Percentiles rank a stretch among this genome's conserved stretches.
These are phyloP conservation scores for Smittia sp. DNA, from an alignment of 2,888 invertebrate genomes.

Conservation along the genomic window DNA sequence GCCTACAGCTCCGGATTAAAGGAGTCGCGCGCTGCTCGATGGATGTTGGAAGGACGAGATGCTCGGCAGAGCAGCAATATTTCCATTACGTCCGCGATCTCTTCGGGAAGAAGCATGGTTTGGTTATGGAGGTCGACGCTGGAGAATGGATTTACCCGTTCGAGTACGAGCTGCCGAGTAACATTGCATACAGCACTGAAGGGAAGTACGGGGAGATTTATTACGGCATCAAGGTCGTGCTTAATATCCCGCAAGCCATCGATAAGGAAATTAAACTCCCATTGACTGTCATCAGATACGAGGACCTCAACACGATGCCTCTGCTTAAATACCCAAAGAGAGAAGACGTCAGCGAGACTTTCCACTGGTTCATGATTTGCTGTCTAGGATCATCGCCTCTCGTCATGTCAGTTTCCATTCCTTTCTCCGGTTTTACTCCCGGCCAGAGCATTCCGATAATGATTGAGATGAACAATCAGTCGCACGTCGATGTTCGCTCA, in stretches of 20 bases:
- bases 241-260: neutral
- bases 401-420: neutral
- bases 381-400: conserved; percentile 6
- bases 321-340: conserved; percentile 14
- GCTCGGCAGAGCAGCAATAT: neutral
- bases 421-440: neutral
- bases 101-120: conserved; percentile 5
- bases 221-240: neutral
- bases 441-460: neutral
- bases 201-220: conserved; percentile 17
- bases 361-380: neutral
- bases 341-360: neutral
- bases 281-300: conserved; percentile 14
- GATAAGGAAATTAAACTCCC: conserved; percentile 21
- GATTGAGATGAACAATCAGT: conserved; percentile 10
- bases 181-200: conserved; percentile 5
- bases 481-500: neutral
- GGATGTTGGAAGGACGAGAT: conserved; percentile 4
- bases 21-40: neutral
- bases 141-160: neutral
- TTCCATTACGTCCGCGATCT: conserved; percentile 20
- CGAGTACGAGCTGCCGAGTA: conserved; percentile 15
- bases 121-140: neutral
- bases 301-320: conserved; percentile 5
- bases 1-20: conserved; percentile 5